A percentile compares a stretch with the other conserved stretches of the same genome.
Evolutionary conservation across 2,888 invertebrate species (phyloP).

Genomic region (Drosophila setosimentum): DNA sequence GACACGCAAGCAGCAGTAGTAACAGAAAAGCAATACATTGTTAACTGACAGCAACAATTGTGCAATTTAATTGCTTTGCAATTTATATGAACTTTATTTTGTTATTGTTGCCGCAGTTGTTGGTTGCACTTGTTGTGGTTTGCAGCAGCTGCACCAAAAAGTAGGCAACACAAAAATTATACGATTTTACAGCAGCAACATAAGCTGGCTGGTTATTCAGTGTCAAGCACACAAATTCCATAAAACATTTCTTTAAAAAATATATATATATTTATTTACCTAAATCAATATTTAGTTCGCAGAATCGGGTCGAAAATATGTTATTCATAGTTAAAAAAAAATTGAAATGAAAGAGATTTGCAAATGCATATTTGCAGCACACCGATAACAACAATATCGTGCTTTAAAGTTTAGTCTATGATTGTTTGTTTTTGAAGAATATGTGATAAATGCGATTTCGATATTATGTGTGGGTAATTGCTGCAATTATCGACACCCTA

Average conservation of each 20-base stretch:
- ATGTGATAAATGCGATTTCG: not conserved
- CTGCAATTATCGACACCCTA: not conserved
- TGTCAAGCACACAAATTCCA: not conserved
- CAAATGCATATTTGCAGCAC: not conserved
- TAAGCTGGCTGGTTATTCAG: not conserved
- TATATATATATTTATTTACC: not conserved
- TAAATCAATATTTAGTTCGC: not conserved
- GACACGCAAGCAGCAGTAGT: conserved; percentile 49
- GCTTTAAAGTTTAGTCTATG: not conserved
- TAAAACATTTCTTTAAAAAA: not conserved
- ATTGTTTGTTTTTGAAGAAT: not conserved
- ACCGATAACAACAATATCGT: not conserved
- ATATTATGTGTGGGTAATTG: not conserved
- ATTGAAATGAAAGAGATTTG: not conserved
- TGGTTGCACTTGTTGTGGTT: conserved; percentile 8
- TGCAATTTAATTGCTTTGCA: conserved; percentile 64
- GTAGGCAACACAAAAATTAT: conserved; percentile 41
- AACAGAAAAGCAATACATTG: conserved; percentile 11
- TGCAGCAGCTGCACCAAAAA: conserved; percentile 45
- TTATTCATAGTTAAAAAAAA: not conserved
- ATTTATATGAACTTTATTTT: conserved; percentile 52
- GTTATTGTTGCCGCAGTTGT: conserved; percentile 15
- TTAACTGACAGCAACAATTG: conserved; percentile 42
- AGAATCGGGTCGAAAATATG: not conserved
- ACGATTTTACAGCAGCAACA: conserved; percentile 12